Evolutionary conservation across 2,113 vertebrate species (phyloP).

Genomic region (Nannobrachium achirus): DNA sequence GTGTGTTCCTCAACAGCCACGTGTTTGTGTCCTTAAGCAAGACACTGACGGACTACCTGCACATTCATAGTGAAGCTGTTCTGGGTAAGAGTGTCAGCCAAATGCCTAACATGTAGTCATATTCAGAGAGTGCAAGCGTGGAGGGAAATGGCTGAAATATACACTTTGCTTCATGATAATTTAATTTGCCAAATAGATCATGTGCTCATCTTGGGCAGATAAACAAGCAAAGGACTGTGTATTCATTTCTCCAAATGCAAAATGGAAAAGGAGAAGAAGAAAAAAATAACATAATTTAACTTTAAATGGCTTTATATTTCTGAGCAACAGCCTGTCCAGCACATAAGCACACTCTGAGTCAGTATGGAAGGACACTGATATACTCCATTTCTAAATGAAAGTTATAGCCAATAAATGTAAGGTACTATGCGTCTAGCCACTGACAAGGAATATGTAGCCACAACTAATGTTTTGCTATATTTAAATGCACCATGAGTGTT

Average conservation of each 20-base stretch:
- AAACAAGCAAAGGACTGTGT: constrained; percentile 19
- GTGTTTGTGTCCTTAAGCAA: neutral
- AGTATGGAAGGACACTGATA: neutral
- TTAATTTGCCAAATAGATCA: constrained; percentile 52
- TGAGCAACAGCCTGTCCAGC: neutral
- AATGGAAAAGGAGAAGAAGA: neutral
- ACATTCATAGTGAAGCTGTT: neutral
- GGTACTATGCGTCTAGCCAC: neutral
- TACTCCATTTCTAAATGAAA: constrained; percentile 4
- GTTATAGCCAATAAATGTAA: neutral
- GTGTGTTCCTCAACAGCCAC: neutral
- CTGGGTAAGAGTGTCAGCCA: neutral
- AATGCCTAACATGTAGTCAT: neutral
- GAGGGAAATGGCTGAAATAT: constrained; percentile 23
- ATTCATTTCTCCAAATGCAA: constrained; percentile 1
- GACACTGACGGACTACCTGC: neutral
- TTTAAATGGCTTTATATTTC: constrained; percentile 3
- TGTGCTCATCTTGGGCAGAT: constrained; percentile 37
- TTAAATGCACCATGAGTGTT: constrained; percentile 57
- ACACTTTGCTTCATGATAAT: constrained; percentile 30
- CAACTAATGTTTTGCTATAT: constrained; percentile 23
- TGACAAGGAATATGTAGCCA: constrained; percentile 37
- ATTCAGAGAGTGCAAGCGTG: constrained; percentile 16
- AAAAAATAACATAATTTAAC: no score
- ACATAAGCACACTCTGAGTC: neutral